Conservation (phyloP, 2,797 vertebrate species). For the Pachyuromys duprasi region DNA sequence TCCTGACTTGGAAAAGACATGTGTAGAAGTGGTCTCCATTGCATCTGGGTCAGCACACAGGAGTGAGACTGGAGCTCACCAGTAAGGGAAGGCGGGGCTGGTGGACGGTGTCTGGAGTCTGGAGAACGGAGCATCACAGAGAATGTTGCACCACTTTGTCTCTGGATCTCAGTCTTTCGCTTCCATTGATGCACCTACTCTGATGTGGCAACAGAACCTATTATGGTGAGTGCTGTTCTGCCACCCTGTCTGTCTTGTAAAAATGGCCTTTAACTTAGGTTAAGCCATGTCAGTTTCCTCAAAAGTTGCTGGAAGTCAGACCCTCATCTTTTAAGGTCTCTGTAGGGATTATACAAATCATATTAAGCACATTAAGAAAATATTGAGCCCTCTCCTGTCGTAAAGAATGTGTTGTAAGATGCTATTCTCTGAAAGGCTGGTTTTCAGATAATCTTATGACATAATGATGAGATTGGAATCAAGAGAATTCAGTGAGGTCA, state of each 20-base stretch:
- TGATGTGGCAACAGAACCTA: no score
- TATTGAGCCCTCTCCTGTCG: not conserved
- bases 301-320: not conserved
- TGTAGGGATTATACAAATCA: not conserved
- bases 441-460: not conserved
- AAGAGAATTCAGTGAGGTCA: not conserved
- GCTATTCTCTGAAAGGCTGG: not conserved
- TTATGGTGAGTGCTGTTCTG: not conserved
- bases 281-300: not conserved
- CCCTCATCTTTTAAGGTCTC: not conserved
- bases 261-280: not conserved
- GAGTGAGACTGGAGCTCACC: conserved; percentile 79
- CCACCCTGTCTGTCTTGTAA: not conserved
- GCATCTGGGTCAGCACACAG: conserved; percentile 83
- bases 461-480: not conserved
- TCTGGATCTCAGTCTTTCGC: not conserved
- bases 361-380: not conserved
- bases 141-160: no score
- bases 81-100: conserved; percentile 84
- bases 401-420: not conserved
- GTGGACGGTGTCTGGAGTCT: conserved; percentile 95
- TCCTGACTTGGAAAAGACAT: conserved; percentile 91
- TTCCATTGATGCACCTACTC: not conserved
- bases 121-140: conserved; percentile 78
- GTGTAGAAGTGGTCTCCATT: conserved; percentile 61